These are phyloP conservation scores for Lepus americanus DNA, from an alignment of 2,113 vertebrate genomes.

Conservation along the genomic window DNA sequence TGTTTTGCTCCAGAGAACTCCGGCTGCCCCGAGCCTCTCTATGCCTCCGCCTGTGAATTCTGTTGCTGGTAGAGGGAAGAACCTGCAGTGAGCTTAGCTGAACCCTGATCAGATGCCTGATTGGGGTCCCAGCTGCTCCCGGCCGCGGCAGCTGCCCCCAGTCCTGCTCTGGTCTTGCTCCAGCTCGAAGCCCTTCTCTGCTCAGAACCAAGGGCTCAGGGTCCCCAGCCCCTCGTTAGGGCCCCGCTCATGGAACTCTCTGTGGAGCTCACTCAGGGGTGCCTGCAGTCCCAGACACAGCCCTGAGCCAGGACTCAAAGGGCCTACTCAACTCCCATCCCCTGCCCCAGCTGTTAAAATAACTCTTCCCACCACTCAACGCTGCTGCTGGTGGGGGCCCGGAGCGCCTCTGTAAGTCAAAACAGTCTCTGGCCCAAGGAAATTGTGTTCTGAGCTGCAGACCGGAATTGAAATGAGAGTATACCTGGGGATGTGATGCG, in stretches of 20 bases:
- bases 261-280: not conserved
- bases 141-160: accelerated
- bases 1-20: too few species aligned
- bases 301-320: not conserved
- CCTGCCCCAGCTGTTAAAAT: not conserved
- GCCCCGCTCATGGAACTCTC: accelerated
- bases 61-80: too few species aligned
- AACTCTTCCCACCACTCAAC: accelerated
- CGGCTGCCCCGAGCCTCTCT: too few species aligned
- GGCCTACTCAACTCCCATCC: too few species aligned
- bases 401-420: too few species aligned
- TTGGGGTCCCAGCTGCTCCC: not conserved
- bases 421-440: too few species aligned
- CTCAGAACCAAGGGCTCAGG: not conserved
- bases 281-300: not conserved
- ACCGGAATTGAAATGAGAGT: not conserved
- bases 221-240: not conserved
- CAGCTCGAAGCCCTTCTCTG: not conserved
- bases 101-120: accelerated
- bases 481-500: not conserved
- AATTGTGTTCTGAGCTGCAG: too few species aligned
- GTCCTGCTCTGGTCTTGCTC: not conserved
- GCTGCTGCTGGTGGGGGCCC: accelerated
- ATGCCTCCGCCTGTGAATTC: too few species aligned
- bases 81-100: too few species aligned